Conservation (phyloP, 1,140 invertebrate genomes). For the Dufourea novaeangliae region DNA sequence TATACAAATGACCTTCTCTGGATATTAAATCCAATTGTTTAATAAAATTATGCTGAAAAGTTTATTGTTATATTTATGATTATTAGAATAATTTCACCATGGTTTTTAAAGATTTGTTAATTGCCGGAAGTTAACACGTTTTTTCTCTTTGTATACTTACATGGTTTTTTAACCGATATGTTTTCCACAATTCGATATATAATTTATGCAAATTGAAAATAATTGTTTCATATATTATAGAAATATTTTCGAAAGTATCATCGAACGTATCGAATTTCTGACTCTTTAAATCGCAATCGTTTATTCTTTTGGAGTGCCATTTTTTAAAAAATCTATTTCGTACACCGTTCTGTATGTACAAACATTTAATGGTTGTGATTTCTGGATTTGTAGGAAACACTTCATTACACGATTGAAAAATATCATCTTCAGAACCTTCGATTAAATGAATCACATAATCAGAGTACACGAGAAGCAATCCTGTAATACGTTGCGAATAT, state of each 20-base stretch:
- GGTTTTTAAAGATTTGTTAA: background rate
- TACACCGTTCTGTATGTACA: constrained; percentile 8
- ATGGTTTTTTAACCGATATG: background rate
- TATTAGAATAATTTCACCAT: background rate
- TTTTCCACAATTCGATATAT: constrained; percentile 1
- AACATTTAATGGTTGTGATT: constrained; percentile 17
- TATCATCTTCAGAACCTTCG: constrained; percentile 1
- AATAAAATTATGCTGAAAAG: constrained; percentile 10
- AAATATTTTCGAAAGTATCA: constrained; percentile 11
- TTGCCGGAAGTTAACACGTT: too few species aligned
- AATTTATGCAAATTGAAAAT: constrained; percentile 30
- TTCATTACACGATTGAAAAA: constrained; percentile 15
- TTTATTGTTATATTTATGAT: background rate
- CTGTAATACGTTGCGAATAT: background rate
- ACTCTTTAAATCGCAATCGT: background rate
- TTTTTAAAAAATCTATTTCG: constrained; percentile 20
- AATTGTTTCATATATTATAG: background rate
- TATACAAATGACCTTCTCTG: background rate
- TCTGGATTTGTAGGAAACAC: background rate
- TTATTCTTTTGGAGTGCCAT: constrained; percentile 5
- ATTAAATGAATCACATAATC: constrained; percentile 21
- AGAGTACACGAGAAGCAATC: constrained; percentile 21
- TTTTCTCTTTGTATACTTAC: background rate
- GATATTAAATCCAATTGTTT: constrained; percentile 19
- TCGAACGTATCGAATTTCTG: background rate